phyloP scores from a whole-genome alignment of 1,140 invertebrate species.

The Ylistrum balloti region DNA sequence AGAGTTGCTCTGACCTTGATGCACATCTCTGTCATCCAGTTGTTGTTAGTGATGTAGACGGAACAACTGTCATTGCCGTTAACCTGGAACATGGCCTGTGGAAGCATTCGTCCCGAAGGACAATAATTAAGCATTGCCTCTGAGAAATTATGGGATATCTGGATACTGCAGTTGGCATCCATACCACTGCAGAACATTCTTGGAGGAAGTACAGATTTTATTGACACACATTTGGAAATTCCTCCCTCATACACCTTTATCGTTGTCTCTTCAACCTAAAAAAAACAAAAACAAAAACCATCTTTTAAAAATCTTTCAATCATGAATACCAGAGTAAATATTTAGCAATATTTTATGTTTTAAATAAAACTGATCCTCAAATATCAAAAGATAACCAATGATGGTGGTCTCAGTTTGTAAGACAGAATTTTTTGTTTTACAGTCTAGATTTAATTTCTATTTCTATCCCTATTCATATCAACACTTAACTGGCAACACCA shows the following conservation, averaged over 20 bases:
- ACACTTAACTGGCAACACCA: no score
- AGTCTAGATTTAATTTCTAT: no score
- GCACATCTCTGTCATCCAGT: constrained; percentile 57
- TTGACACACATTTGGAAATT: constrained; percentile 52
- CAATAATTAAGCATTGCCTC: constrained; percentile 54
- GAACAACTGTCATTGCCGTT: constrained; percentile 54
- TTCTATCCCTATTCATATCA: no score
- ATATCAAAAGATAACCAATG: no score
- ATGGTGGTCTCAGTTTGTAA: no score
- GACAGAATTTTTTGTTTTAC: no score
- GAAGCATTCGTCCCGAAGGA: constrained; percentile 53
- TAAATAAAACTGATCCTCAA: no score
- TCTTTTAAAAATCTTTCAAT: no score
- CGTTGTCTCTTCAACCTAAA: not conserved
- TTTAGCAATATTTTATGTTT: no score
- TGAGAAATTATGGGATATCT: constrained; percentile 47
- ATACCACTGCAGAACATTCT: constrained; percentile 63
- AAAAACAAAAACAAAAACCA: not conserved
- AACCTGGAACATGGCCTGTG: constrained; percentile 68
- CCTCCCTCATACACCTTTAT: constrained; percentile 67
- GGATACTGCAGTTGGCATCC: constrained; percentile 49
- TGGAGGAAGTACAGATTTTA: constrained; percentile 65
- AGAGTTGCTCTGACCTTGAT: constrained; percentile 66
- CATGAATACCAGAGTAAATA: no score
- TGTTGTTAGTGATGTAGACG: constrained; percentile 57